These are phyloP conservation scores for Chascanopsetta lugubris DNA, from an alignment of 2,113 vertebrate species.

Conservation along the genomic window DNA sequence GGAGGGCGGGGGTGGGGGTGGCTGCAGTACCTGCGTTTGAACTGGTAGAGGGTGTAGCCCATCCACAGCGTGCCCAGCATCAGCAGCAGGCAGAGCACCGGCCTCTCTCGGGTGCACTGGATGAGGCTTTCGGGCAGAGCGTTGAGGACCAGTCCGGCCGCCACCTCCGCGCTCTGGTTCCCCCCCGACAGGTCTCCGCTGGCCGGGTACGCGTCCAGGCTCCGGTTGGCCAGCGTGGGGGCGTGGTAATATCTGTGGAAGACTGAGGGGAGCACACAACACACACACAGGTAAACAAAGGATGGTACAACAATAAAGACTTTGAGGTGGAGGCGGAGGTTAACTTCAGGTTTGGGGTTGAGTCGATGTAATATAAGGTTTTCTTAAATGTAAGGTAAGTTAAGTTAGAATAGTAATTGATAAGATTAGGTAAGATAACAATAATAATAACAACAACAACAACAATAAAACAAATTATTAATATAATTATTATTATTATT, in stretches of 20 bases:
- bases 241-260: conserved; percentile 90
- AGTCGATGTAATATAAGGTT: too few relatives aligned
- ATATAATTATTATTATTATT: too few relatives aligned
- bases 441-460: too few relatives aligned
- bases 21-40: conserved; percentile 89
- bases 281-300: background rate
- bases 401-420: too few relatives aligned
- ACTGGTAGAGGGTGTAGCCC: conserved; percentile 96
- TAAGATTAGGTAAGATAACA: too few relatives aligned
- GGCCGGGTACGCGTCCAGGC: conserved; percentile 58
- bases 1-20: conserved; percentile 14
- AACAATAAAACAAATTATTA: too few relatives aligned
- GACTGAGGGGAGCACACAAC: conserved; percentile 83
- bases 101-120: conserved; percentile 87
- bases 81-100: conserved; percentile 91
- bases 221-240: conserved; percentile 74
- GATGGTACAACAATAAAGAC: too few relatives aligned
- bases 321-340: background rate
- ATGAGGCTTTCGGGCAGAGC: conserved; percentile 69
- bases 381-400: too few relatives aligned
- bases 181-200: conserved; percentile 30
- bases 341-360: too few relatives aligned
- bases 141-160: conserved; percentile 8
- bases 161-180: conserved; percentile 67
- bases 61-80: conserved; percentile 99